Conservation (phyloP, 1,140 invertebrate genomes). For the Globodera rostochiensis region DNA sequence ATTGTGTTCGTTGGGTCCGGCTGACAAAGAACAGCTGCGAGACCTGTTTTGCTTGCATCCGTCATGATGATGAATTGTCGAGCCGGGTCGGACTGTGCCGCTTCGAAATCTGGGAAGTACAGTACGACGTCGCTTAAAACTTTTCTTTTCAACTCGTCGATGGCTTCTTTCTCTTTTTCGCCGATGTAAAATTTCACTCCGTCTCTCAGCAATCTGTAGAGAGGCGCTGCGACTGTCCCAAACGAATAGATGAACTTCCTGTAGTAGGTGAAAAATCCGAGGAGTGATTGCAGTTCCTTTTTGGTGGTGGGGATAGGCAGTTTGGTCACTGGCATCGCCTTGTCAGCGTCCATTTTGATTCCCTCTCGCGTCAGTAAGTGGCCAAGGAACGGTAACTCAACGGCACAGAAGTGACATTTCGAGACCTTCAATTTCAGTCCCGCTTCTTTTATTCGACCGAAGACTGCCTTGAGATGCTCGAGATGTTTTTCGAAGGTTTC, state of each 20-base stretch:
- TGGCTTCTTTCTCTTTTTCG: neutral
- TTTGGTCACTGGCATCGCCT: neutral
- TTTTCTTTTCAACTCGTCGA: neutral
- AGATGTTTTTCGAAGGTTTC: constrained; percentile 1
- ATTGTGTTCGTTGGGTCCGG: neutral
- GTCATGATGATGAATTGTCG: constrained; percentile 6
- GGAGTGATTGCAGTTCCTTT: neutral
- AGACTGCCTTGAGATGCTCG: neutral
- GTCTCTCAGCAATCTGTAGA: neutral
- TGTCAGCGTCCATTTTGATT: neutral
- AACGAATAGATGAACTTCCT: no score
- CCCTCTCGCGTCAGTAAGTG: neutral
- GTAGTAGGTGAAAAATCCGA: neutral
- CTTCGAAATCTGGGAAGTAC: neutral
- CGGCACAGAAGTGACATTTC: neutral
- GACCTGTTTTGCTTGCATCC: constrained; percentile 1
- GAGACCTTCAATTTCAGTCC: no score
- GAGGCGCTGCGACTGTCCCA: neutral
- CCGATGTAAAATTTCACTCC: neutral
- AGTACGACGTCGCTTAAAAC: neutral
- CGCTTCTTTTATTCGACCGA: no score
- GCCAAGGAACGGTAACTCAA: neutral
- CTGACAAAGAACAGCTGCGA: constrained; percentile 13
- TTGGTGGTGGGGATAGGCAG: neutral
- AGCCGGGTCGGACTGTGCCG: neutral